A percentile compares a stretch with the other conserved stretches of the same genome.
phyloP scores from a whole-genome alignment of 2,113 vertebrate genomes.

The Craseonycteris thonglongyai region DNA sequence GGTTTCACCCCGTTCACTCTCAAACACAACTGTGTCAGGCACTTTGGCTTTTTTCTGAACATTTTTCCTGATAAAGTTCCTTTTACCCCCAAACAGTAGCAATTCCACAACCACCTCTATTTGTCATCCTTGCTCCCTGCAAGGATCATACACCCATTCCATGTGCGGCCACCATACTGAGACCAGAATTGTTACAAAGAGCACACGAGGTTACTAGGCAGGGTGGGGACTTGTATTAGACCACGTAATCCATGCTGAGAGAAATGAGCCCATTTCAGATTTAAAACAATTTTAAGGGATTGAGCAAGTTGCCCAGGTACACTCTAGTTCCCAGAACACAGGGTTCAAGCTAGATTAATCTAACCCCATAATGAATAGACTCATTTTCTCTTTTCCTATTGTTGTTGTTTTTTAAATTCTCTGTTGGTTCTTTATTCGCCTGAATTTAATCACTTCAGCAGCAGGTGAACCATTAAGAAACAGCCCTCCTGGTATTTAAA shows the following conservation, averaged over 20 bases:
- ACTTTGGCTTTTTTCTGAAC: background rate
- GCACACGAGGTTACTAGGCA: background rate
- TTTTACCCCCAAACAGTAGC: background rate
- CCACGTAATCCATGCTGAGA: background rate
- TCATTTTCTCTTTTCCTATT: background rate
- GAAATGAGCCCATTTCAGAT: background rate
- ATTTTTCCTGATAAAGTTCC: background rate
- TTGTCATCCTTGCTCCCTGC: background rate
- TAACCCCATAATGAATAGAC: background rate
- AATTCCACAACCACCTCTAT: background rate
- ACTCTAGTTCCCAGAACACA: background rate
- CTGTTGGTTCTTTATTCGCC: background rate
- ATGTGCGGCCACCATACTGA: fast-evolving
- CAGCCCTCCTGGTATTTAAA: background rate
- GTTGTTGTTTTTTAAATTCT: background rate
- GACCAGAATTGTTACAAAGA: background rate
- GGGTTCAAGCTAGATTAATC: background rate
- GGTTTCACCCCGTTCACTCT: background rate
- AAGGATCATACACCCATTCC: fast-evolving
- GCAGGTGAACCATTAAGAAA: background rate
- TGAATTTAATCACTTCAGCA: background rate
- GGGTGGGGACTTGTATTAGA: background rate
- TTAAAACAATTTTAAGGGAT: background rate
- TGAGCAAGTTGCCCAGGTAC: background rate
- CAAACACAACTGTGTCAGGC: background rate